Evolutionary conservation across 2,888 invertebrate species (phyloP).

Genomic region (Synergus laeviventris): DNA sequence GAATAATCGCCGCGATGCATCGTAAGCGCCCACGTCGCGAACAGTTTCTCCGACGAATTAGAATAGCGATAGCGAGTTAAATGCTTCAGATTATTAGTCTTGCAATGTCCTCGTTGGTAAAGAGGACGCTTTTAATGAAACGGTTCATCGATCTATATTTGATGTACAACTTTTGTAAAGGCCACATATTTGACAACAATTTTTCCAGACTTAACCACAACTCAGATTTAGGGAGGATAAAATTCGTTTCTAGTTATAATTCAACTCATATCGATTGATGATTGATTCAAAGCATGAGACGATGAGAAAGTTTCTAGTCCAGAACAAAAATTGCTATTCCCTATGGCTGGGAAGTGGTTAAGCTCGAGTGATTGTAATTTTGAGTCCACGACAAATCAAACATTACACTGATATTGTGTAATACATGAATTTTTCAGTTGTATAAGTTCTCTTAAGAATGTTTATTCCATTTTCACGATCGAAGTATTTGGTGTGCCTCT

Average conservation of each 20-base stretch:
- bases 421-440: conserved; percentile 31
- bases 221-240: not conserved
- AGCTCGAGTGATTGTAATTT: conserved; percentile 26
- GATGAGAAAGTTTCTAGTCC: conserved; percentile 21
- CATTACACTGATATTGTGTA: not conserved
- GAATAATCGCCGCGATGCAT: conserved; percentile 30
- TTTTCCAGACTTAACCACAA: conserved; percentile 15
- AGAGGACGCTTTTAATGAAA: conserved; percentile 14
- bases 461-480: conserved; percentile 19
- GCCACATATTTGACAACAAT: not conserved
- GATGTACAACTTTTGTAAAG: conserved; percentile 27
- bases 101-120: conserved; percentile 13
- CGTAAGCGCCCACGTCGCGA: conserved; percentile 13
- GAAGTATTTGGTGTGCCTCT: conserved; percentile 35
- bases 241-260: conserved; percentile 20
- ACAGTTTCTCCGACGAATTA: conserved; percentile 13
- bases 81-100: conserved; percentile 10
- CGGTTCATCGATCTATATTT: conserved; percentile 2
- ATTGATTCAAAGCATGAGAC: conserved; percentile 20
- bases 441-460: not conserved
- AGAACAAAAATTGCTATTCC: not conserved
- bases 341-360: conserved; percentile 19
- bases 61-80: conserved; percentile 18
- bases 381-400: conserved; percentile 10
- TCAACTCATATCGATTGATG: conserved; percentile 13